phyloP scores from a whole-genome alignment of 2,888 invertebrate species.

The Bursaphelenchus okinawaensis region DNA sequence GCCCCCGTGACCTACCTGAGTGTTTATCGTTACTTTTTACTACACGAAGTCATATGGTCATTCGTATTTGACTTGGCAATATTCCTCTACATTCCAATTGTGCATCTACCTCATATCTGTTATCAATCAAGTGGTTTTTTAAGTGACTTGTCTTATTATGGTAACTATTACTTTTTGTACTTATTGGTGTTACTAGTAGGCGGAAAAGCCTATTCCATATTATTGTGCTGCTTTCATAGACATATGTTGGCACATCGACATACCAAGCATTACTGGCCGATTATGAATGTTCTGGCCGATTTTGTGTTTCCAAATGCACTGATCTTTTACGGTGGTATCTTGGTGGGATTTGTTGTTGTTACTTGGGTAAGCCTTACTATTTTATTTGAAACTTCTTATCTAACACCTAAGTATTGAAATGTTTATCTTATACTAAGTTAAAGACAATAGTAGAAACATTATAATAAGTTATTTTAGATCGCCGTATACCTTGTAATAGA shows the following conservation, averaged over 20 bases:
- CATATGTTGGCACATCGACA: neutral
- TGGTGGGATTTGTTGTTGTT: neutral
- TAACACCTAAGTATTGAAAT: too few species aligned
- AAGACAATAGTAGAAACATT: too few species aligned
- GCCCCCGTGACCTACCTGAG: neutral
- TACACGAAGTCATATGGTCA: neutral
- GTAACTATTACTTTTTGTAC: neutral
- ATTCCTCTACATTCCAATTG: neutral
- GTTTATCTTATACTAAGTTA: too few species aligned
- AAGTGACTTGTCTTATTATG: neutral
- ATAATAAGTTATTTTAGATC: neutral
- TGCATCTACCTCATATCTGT: neutral
- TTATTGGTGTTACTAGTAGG: neutral
- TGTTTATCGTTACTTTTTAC: neutral
- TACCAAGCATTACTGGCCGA: neutral
- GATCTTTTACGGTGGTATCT: neutral
- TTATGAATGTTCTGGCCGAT: neutral
- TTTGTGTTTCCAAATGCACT: neutral
- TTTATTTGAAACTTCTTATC: too few species aligned
- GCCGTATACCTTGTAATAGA: neutral
- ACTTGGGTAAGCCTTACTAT: neutral
- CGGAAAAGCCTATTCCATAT: neutral
- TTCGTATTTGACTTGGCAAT: neutral
- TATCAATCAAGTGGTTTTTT: neutral
- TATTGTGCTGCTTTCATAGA: neutral